Conservation (phyloP, 2,113 vertebrate genomes). For the Amphiprion percula region DNA sequence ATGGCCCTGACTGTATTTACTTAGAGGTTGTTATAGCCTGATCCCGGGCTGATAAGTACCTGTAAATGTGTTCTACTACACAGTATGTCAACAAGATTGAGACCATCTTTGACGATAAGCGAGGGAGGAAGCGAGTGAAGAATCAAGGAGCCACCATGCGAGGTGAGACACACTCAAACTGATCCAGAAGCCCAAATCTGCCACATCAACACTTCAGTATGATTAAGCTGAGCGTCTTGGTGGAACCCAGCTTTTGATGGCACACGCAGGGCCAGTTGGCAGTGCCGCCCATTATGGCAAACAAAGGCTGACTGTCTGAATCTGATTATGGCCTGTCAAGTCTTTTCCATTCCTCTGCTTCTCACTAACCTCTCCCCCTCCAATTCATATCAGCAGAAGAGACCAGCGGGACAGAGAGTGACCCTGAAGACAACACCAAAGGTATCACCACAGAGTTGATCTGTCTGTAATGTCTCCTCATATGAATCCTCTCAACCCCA, state of each 20-base stretch:
- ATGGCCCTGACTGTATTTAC: neutral
- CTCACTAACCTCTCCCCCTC: constrained; percentile 32
- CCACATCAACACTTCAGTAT: constrained; percentile 47
- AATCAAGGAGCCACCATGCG: constrained; percentile 82
- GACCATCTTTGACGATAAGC: constrained; percentile 94
- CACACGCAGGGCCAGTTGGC: constrained; percentile 41
- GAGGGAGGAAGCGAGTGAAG: constrained; percentile 93
- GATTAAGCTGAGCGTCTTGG: constrained; percentile 45
- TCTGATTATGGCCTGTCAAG: constrained; percentile 59
- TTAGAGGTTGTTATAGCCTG: constrained; percentile 43
- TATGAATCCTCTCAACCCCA: too few species aligned
- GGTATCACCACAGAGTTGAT: constrained; percentile 80
- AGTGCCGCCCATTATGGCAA: constrained; percentile 57
- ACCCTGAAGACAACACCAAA: constrained; percentile 91
- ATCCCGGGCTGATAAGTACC: constrained; percentile 43
- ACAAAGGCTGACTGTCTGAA: constrained; percentile 68
- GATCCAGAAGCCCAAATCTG: constrained; percentile 42
- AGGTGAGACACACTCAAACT: constrained; percentile 82
- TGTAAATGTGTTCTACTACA: constrained; percentile 54
- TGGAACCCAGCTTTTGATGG: constrained; percentile 66
- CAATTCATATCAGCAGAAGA: constrained; percentile 88
- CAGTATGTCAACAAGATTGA: constrained; percentile 94
- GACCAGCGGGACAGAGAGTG: constrained; percentile 94
- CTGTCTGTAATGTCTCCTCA: neutral
- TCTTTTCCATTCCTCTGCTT: constrained; percentile 45